Base-by-base conservation (phyloP, 2,888 invertebrate genomes). In the Acholoe squamosa region DNA sequence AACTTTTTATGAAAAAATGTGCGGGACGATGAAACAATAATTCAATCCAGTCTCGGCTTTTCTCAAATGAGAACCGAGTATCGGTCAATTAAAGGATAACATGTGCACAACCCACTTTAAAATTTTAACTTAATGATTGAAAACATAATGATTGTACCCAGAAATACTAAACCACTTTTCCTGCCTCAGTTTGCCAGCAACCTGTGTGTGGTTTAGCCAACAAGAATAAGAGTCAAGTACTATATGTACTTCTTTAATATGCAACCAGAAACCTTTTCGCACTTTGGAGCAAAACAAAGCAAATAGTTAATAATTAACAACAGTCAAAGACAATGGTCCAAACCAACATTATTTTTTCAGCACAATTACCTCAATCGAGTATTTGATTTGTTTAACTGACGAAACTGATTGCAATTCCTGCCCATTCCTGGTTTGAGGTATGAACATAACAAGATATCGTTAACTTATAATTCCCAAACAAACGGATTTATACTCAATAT, bases 131-230 rank as follows among this genome's bases (percentile, higher is more conserved):
- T 7, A 19, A 19, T 61, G 61, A 61, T n/a, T n/a, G 61, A 61
- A 61, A 61, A 61, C 19, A 61, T 12, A 7, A 61, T 19, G n/a
- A 54, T 54, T 54, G 61, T 61, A 61, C n/a, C n/a, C n/a, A 61
- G n/a, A 61, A 61, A 61, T 19, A 61, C 61, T 61, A 61, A 61
- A 61, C 61, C 61, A 61, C 61, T 61, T 19, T 61, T n/a, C 5
- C 19, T 61, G 61, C 19, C n/a, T 61, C 61, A 61, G 61, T 61
- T 61, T n/a, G 61, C 61, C 61, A 61, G 61, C 61, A 61, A 61
- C 61, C 61, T n/a, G 61, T 61, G 22, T 61, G 61, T n/a, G 61
- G 61, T 61, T 61, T 61, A 61, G 19, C 3, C 61, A 61, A 61
- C 61, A 61, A 61, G n/a, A 12, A n/a, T 61, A 61, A 61, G 7